Base-by-base conservation (phyloP, 2,113 vertebrate genomes). In the Cyprinodon brontotheroides region DNA sequence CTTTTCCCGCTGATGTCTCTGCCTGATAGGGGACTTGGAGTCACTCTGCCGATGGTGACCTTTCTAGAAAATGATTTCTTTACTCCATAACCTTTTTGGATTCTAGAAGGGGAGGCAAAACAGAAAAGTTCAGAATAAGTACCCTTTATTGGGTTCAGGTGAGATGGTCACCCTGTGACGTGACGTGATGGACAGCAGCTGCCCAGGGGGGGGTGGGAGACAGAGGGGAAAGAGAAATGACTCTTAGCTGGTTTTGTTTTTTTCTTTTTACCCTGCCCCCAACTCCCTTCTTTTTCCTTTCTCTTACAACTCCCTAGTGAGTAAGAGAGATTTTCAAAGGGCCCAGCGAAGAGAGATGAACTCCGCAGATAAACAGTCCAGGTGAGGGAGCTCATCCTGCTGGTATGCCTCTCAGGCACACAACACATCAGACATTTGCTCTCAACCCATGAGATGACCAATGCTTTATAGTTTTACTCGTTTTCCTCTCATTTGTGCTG, bases 301-400 rank as follows among this genome's bases (percentile, higher is more conserved):
- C 69, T 70, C 75, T 65, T 66, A 76, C 66, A 65, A 77, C 72
- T 83, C 78, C 82, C 80, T 38, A 50, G 66, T 61, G 87, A 72
- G 68, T 15, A 65, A 74, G 83, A 78, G 67, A 82, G 86, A 75
- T 77, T 89, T 86, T 90, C 80, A 91, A 80, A 86, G 86, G 6
- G 73, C 82, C 82, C 47, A 29, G 64, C 75, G 80, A 62, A 71
- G 71, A 80, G 81, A 82, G 85, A 89, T 88, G 90, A 90, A 80
- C 83, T 45, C 38, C 71, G 63, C 81, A 84, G 89, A 91, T 91
- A 90, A 86, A 78, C 70, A 80, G 83, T 70, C 47, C 78, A 87
- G 89, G 89, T 88, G 87, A 86, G 86, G 64, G 72, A 84, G 81
- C 61, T 88, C 80, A 90, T 86, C 88, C 90, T 76, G 80, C 77